Base-by-base conservation (phyloP, 2,113 vertebrate genomes). In the Eudyptes chrysolophus region DNA sequence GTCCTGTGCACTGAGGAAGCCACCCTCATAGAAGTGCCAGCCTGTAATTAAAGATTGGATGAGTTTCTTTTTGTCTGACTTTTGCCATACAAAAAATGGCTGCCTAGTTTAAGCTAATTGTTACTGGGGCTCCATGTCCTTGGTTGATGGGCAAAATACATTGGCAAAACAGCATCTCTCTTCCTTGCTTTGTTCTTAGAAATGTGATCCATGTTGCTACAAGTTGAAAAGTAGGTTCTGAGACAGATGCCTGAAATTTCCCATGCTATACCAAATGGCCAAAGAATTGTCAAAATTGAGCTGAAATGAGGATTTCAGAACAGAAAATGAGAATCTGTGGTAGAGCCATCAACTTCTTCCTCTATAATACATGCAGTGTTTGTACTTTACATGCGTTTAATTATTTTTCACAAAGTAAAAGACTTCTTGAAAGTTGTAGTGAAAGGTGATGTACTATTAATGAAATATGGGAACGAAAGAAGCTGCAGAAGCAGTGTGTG, bases 121-220 rank as follows among this genome's bases (percentile, higher is more conserved):
- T 71, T 90, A 22, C 17, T 6, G 5, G 11, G 49, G 4, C 30
- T 74, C 48, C 32, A 5, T 34, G 19, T 30, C 30, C 29, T 58
- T 49, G 24, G 21, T 61, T 75, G 13, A 65, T 51, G 22, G 66
- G 36, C 54, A 70, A 74, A 96, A 80, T 46, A 64, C 4, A 18
- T 11, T 40, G 42, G 19, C 40, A 62, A 46, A 89, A 51, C 11
- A 61, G 16, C 51, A 49, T 6, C 18, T 60, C n/a, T 60, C 4
- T 80, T 80, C 16, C 54, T 60, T 69, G 40, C 5, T 10, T 55
- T 77, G 29, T 52, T 86, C 76, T 72, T 91, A 86, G 30, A 77
- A 77, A 61, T 0, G 0, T 55, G 34, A 70, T 72, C 24, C 13
- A 1, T 54, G 7, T 48, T 92, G 40, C 54, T 46, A 3, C 22